Base-by-base conservation (phyloP, 1,140 invertebrate genomes). In the Caerostris darwini region DNA sequence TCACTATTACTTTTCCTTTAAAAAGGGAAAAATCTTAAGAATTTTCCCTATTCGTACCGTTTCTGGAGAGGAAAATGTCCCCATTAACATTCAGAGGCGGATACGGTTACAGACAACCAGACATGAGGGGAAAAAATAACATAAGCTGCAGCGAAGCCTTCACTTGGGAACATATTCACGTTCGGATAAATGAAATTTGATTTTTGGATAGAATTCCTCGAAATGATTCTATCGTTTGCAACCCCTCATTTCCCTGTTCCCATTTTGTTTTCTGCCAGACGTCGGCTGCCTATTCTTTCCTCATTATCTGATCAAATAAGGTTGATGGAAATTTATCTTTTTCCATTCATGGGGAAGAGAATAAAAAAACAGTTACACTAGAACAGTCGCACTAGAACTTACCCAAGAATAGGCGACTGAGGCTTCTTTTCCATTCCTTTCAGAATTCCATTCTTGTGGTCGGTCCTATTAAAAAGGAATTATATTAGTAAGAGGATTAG, bases 401-500 rank as follows among this genome's bases (percentile, higher is more conserved):
- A 94, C 92, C 92, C 92, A 7, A 94, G 50, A 14, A 94, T 94
- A n/a, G 92, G 92, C 6, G 92, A 94, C 57, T 94, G 92, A 19
- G 92, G 86, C 19, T 85, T 94, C 81, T 94, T 94, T 89, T 94
- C 92, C 71, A 94, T 61, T 59, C 85, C 82, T 89, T 94, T 94
- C 12, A 94, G 64, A 50, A 94, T 94, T 77, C 92, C 92, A 8
- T 94, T 94, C 54, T 94, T 94, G 64, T 94, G 92, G 34, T 94
- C 92, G 17, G 71, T 34, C 19, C 92, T 94, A 56, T 7, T 54
- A 94, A 81, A 89, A 82, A 71, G 54, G 8, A 58, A 53, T 87
- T 57, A 71, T 10, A 71, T 8, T 71, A 10, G 19, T 71, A 71
- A 5, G 1, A 12, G 8, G 69, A 71, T 71, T 71, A 71, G 10